Evolutionary conservation across 2,113 vertebrate genomes (phyloP).

Genomic region (Tragelaphus buxtoni): DNA sequence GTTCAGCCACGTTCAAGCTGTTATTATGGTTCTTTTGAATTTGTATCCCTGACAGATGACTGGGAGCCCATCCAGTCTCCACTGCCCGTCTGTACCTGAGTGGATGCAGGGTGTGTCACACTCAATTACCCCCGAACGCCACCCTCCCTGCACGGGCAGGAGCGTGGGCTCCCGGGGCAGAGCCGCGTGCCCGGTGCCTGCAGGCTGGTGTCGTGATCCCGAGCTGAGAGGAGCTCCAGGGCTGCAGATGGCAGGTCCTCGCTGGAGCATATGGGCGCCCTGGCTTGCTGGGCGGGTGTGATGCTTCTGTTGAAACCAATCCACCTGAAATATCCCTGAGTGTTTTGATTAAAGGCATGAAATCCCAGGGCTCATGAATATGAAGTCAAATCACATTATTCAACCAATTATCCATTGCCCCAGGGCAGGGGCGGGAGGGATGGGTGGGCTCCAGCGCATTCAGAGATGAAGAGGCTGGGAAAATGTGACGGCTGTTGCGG

Average conservation of each 20-base stretch:
- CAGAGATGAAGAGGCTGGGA: neutral
- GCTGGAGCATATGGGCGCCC: fast-evolving
- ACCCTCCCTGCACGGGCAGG: fast-evolving
- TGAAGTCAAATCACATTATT: fast-evolving
- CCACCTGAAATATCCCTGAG: neutral
- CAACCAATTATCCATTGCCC: fast-evolving
- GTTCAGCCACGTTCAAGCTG: fast-evolving
- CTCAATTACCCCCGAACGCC: neutral
- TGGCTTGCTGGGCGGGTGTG: fast-evolving
- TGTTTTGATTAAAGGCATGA: fast-evolving
- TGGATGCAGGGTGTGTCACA: neutral
- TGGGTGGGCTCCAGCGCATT: fast-evolving
- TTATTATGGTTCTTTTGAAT: fast-evolving
- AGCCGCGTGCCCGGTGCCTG: neutral
- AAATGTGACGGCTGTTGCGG: fast-evolving
- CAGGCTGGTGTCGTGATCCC: neutral
- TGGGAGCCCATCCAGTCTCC: no score
- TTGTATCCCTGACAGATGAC: neutral
- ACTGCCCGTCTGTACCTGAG: neutral
- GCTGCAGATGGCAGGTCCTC: neutral
- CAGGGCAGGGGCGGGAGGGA: neutral
- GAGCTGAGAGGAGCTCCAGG: neutral
- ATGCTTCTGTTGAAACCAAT: fast-evolving
- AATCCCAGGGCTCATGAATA: neutral
- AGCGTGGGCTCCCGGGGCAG: neutral